Evolutionary conservation across 2,113 vertebrate genomes (phyloP).

Genomic region (Notechis scutatus): DNA sequence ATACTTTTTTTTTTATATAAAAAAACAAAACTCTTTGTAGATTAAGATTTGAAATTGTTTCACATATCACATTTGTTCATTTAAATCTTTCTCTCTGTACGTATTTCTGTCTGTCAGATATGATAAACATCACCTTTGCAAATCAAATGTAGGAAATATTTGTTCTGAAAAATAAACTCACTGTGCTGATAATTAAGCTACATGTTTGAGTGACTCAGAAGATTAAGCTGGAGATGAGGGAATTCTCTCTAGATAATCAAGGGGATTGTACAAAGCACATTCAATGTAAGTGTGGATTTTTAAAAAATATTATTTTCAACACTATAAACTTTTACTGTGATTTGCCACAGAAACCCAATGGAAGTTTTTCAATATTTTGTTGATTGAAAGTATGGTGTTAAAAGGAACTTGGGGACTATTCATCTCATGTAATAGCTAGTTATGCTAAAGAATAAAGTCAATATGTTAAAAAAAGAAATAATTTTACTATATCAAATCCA

Average conservation of each 20-base stretch:
- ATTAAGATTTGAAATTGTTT: not conserved
- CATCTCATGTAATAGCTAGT: not conserved
- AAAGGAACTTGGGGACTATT: not conserved
- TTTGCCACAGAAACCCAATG: conserved; percentile 3
- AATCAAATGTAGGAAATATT: not conserved
- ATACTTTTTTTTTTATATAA: not conserved
- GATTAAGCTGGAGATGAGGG: not conserved
- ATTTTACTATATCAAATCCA: not conserved
- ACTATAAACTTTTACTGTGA: not conserved
- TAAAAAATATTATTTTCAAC: not conserved
- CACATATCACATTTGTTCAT: not conserved
- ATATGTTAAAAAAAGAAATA: not conserved
- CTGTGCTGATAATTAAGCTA: not conserved
- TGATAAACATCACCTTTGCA: not conserved
- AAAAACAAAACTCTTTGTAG: not conserved
- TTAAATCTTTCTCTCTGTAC: not conserved
- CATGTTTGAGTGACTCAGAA: not conserved
- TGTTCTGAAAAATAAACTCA: not conserved
- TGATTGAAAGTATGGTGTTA: not conserved
- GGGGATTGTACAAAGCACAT: not conserved
- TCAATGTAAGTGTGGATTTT: not conserved
- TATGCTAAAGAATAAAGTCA: not conserved
- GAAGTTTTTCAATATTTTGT: conserved; percentile 8
- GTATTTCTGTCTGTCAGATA: not conserved
- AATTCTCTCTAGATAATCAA: not conserved